Evolutionary conservation across 2,888 invertebrate species (phyloP), one percentile per base, ranked within the genome.

Genomic region (Trilocha varians): DNA sequence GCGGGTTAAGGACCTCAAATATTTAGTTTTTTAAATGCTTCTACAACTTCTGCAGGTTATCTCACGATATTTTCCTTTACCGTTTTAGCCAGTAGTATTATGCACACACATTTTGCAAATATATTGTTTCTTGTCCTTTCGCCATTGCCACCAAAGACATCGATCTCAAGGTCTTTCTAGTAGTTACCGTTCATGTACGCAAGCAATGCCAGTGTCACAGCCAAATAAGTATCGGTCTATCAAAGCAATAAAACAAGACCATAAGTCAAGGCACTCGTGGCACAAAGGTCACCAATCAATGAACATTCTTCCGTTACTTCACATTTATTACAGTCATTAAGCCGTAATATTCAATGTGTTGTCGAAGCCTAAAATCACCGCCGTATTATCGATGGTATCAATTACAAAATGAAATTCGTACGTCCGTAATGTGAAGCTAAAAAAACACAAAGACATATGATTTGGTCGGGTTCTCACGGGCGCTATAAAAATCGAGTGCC

Each of bases 391-490:
- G 25, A 34, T 36, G 32, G 35, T 40, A 40, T 43, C 43, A 32
- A 43, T 43, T 37, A 43, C 37, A 43, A 43, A 37, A 36, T 17
- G 40, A 43, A 40, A 43, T 40, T 33, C 43, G 32, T 40, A 39
- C 34, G 17, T 11, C 36, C 36, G 36, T 39, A 40, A 17, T 6
- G 25, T 34, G 34, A 62, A 65, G 69, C 69, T 70, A 77, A 78
- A 73, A 64, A 57, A 53, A 56, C 56, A 55, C 62, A 78, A 61
- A 80, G 74, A 82, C 72, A 77, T 78, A 79, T 78, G 68, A 80
- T 80, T 77, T 72, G 64, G 58, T 53, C 54, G 25, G 66, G 70
- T 82, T 84, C 84, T 83, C 84, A 83, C 84, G 82, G 68, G 65
- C 65, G 62, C 65, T 68, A 74, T 70, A 83, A 83, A 82, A 82